Evolutionary conservation across 2,113 vertebrate species (phyloP), one percentile per base, ranked within the genome.

Genomic region (Rhea americana): DNA sequence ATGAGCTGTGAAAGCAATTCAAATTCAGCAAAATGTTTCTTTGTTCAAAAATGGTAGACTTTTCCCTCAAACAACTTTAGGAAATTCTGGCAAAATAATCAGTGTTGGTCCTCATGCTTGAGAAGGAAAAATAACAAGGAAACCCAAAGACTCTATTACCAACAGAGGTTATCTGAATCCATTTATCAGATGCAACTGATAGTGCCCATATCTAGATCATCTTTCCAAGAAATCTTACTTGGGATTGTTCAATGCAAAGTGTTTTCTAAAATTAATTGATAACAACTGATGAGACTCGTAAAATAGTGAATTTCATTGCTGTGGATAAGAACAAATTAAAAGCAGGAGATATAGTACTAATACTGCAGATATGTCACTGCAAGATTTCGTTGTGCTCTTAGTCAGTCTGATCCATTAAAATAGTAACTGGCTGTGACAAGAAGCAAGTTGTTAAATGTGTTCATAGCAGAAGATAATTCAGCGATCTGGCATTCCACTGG

Each of bases 171-270:
- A 87, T 45, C 47, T 51, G 82, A 87, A 81, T 74, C 12, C 19
- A 4, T 67, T 85, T 94, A 91, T 65, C 84, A 93, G 86, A 28
- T 55, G 89, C 92, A 93, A 93, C 0, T 93, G 78, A 95, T 89
- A 90, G 3, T 62, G 37, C 35, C 24, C 26, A 6, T 82, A 93
- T 73, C 78, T 90, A 72, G 78, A 28, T 43, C 32, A 62, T 43
- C 56, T 67, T 89, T 75, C 56, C 83, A 76, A 90, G 45, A 55
- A 45, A 25, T 68, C 82, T n/a, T 70, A 51, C 18, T 87, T 88
- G 63, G 32, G 91, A 90, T 22, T 7, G 8, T 24, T 85, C 67
- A 28, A 78, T 48, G 2, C 15, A 61, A 67, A n/a, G 58, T 26
- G 32, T 82, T 87, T 91, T 87, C 85, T 85, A 87, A 72, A 73